Evolutionary conservation across 2,113 vertebrate species (phyloP).

Genomic region (Hassar affinis): DNA sequence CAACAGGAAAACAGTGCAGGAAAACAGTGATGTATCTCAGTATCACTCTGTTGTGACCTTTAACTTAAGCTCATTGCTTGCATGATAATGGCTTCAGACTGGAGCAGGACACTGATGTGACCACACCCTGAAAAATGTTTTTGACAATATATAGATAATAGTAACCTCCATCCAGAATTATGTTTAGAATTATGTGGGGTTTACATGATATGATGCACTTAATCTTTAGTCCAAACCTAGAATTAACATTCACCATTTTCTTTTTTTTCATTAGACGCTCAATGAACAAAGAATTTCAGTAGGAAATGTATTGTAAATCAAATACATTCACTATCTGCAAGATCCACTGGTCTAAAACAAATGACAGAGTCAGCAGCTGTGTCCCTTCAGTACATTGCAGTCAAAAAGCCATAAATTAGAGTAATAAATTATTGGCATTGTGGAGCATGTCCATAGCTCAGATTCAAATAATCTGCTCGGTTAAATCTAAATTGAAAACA

Average conservation of each 20-base stretch:
- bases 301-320: conserved; percentile 35
- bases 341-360: conserved; percentile 54
- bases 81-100: too few relatives aligned
- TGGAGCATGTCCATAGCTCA: conserved; percentile 6
- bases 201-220: background rate
- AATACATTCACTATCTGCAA: conserved; percentile 37
- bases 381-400: conserved; percentile 31
- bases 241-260: conserved; percentile 30
- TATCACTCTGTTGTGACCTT: too few relatives aligned
- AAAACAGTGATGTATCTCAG: too few relatives aligned
- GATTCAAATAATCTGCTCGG: conserved; percentile 31
- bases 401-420: conserved; percentile 23
- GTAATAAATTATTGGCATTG: conserved; percentile 38
- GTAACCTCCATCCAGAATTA: background rate
- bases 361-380: conserved; percentile 53
- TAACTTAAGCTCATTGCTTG: too few relatives aligned
- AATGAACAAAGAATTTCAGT: conserved; percentile 17
- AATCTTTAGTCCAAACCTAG: background rate
- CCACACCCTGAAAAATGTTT: too few relatives aligned
- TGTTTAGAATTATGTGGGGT: background rate
- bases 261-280: conserved; percentile 52
- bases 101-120: too few relatives aligned
- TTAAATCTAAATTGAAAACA: conserved; percentile 29
- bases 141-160: too few relatives aligned
- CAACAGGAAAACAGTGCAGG: too few relatives aligned